These are phyloP conservation scores for Osmerus eperlanus DNA, from an alignment of 2,113 vertebrate genomes.

Conservation along the genomic window DNA sequence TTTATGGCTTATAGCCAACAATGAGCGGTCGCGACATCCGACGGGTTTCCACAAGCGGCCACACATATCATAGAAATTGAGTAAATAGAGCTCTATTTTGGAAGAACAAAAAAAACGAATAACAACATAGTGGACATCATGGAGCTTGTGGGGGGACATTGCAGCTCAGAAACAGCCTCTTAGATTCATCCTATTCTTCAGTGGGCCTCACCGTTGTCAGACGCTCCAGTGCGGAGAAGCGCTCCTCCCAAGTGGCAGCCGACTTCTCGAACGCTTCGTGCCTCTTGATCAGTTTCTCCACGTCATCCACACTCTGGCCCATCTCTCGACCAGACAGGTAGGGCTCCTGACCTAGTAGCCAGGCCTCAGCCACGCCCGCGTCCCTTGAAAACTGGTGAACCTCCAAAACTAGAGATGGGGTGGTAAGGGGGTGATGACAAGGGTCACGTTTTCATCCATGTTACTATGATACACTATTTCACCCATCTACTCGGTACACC, in stretches of 20 bases:
- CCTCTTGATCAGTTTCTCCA: constrained; percentile 94
- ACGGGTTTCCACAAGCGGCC: too few species aligned
- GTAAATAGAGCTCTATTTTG: too few species aligned
- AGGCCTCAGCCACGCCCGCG: constrained; percentile 93
- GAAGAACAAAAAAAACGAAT: too few species aligned
- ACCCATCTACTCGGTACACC: too few species aligned
- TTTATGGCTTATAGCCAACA: too few species aligned
- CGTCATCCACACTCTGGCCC: constrained; percentile 92
- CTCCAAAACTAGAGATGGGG: constrained; percentile 81
- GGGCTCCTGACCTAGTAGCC: constrained; percentile 92
- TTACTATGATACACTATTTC: background rate
- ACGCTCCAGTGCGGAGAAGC: constrained; percentile 90
- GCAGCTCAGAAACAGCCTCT: too few species aligned
- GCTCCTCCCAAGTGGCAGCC: constrained; percentile 94
- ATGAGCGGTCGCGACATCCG: too few species aligned
- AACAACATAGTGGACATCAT: too few species aligned
- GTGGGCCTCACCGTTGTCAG: constrained; percentile 84
- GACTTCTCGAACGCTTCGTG: constrained; percentile 98
- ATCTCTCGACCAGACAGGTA: constrained; percentile 90
- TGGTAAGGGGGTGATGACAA: background rate
- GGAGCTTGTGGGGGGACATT: too few species aligned
- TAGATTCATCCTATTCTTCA: too few species aligned
- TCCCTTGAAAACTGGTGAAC: constrained; percentile 97
- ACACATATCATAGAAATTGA: too few species aligned
- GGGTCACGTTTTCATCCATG: background rate